Percentiles rank a stretch among this genome's conserved stretches.
Evolutionary conservation across 2,797 vertebrate species (phyloP).

Genomic region (Myotis myotis): DNA sequence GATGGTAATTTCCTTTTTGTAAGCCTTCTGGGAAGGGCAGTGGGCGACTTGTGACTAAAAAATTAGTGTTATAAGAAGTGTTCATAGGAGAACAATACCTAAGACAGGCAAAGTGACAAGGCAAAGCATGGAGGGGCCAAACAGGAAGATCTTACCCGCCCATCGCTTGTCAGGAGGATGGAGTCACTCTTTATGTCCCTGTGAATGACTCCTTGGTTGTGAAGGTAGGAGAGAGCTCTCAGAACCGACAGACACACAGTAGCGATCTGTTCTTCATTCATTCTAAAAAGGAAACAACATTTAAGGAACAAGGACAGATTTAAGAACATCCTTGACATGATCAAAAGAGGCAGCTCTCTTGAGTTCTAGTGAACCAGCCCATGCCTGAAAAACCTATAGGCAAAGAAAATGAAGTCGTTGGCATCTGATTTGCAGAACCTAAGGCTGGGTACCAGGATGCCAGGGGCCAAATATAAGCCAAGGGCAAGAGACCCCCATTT

Average conservation of each 20-base stretch:
- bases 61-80: slow-evolving; percentile 16
- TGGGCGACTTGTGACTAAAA: not conserved
- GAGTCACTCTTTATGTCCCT: slow-evolving; percentile 99
- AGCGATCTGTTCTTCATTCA: slow-evolving; percentile 99
- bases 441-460: not conserved
- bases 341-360: not conserved
- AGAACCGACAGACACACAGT: slow-evolving; percentile 97
- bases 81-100: slow-evolving; percentile 2
- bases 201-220: slow-evolving; percentile 98
- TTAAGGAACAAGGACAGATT: slow-evolving; percentile 36
- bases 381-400: not conserved
- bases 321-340: slow-evolving; percentile 38
- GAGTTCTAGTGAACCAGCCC: not conserved
- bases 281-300: slow-evolving; percentile 86
- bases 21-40: not conserved
- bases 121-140: not conserved
- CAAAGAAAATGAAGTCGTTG: not conserved
- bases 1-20: slow-evolving; percentile 51
- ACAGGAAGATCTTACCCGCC: slow-evolving; percentile 87
- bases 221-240: slow-evolving; percentile 95
- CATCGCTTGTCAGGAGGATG: slow-evolving; percentile 97
- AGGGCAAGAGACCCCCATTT: not conserved
- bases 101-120: not conserved
- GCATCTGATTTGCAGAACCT: not conserved
- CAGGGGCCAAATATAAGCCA: not conserved